phyloP scores from a whole-genome alignment of 2,888 invertebrate species.

The Drosophila ustulata region DNA sequence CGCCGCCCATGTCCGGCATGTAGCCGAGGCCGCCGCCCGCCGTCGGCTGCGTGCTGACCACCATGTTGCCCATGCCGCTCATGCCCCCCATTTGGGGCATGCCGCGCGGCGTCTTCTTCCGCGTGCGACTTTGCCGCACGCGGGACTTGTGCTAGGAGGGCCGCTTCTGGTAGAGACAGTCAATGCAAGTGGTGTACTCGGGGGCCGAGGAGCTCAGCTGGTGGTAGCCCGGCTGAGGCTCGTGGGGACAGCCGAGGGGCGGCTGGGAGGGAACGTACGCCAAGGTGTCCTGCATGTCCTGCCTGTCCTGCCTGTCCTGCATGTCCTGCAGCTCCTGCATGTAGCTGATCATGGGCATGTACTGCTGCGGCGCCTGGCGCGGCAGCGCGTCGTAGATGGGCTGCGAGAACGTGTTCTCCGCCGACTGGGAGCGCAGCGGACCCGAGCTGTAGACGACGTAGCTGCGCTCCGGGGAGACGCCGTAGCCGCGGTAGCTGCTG shows the following conservation, averaged over 20 bases:
- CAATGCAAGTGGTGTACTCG: conserved; percentile 90
- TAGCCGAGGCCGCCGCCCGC: conserved; percentile 60
- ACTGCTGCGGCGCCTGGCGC: conserved; percentile 50
- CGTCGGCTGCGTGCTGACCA: conserved; percentile 63
- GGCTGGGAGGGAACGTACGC: conserved; percentile 37
- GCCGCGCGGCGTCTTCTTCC: conserved; percentile 85
- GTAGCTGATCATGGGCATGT: conserved; percentile 51
- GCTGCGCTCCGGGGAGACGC: conserved; percentile 83
- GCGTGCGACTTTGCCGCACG: conserved; percentile 88
- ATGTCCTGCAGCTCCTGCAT: conserved; percentile 47
- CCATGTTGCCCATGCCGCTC: conserved; percentile 41
- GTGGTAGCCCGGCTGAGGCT: conserved; percentile 73
- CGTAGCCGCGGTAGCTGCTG: conserved; percentile 76
- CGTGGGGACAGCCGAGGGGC: conserved; percentile 70
- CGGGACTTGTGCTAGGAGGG: conserved; percentile 89
- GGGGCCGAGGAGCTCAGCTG: conserved; percentile 85
- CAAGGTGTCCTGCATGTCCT: background rate
- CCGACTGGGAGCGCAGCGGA: conserved; percentile 84
- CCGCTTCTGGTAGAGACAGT: conserved; percentile 89
- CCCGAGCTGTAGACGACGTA: conserved; percentile 82
- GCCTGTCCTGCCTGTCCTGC: too few species aligned
- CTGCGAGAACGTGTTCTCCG: conserved; percentile 84
- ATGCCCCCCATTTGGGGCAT: conserved; percentile 57
- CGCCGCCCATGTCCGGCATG: conserved; percentile 62
- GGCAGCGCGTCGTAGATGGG: conserved; percentile 86